These are phyloP conservation scores for Smutsia temminckii DNA, from an alignment of 2,797 vertebrate species.

Conservation along the genomic window DNA sequence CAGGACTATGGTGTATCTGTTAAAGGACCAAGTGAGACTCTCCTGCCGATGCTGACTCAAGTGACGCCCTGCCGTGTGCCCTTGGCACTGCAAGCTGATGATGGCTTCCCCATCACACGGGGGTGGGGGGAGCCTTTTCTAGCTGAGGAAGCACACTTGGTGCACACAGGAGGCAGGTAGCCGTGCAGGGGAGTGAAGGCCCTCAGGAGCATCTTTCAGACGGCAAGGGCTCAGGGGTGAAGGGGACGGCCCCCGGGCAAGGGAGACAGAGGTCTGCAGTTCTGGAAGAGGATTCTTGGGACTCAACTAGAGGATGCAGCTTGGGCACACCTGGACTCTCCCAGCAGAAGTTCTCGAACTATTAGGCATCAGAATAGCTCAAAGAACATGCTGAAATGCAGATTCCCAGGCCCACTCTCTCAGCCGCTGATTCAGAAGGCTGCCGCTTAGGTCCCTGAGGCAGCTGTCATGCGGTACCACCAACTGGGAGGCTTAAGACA, in stretches of 20 bases:
- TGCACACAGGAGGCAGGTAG: too few relatives aligned
- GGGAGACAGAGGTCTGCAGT: background rate
- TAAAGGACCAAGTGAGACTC: background rate
- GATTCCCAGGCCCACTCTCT: background rate
- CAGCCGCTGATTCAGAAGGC: background rate
- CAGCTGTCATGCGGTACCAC: background rate
- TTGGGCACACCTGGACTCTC: fast-evolving
- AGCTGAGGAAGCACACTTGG: background rate
- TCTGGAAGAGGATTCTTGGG: background rate
- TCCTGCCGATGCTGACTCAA: background rate
- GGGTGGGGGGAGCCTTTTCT: fast-evolving
- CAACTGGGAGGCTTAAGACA: background rate
- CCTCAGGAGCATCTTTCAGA: fast-evolving
- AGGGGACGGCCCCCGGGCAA: background rate
- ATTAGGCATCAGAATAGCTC: fast-evolving
- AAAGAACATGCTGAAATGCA: too few relatives aligned
- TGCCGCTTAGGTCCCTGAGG: background rate
- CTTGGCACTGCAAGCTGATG: background rate
- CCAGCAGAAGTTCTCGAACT: background rate
- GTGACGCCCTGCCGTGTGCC: fast-evolving
- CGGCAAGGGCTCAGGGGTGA: fast-evolving
- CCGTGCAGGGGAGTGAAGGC: background rate
- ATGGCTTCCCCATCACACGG: fast-evolving
- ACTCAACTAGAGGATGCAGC: background rate
- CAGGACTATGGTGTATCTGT: background rate